Base-by-base conservation (phyloP, 2,113 vertebrate species). In the Psittacula cyanocephala region DNA sequence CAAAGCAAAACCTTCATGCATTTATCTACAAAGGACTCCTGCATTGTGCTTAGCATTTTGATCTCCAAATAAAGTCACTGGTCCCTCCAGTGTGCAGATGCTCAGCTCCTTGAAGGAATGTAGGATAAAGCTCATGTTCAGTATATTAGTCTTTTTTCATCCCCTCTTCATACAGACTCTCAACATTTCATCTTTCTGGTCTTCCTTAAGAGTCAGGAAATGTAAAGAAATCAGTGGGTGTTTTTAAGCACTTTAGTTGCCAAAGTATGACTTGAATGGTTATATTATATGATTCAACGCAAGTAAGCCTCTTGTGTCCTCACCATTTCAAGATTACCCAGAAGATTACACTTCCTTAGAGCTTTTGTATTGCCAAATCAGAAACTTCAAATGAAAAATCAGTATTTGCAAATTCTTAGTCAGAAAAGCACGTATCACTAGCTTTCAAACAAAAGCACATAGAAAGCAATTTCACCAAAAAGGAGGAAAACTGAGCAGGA, bases 281-380 rank as follows among this genome's bases (percentile, higher is more conserved):
- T 93, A 77, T 52, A 95, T 94, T 86, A 60, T 20, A 57, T 68
- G 69, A 96, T 95, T 94, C 83, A 92, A 81, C 72, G 75, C 69
- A 81, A 91, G 35, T 31, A 16, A 95, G 64, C 71, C 23, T 90
- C 62, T 71, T 39, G 17, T 39, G 33, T 95, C 81, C 77, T 91
- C 43, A 86, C 33, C 64, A 17, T 71, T 47, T 78, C 24, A 53
- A 93, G 75, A 91, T 67, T 81, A 85, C 23, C 57, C 39, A 46
- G 53, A 89, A 91, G 63, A 90, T 64, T 90, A 70, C 18, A 65
- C 13, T 89, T 70, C 41, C 39, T 93, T 83, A 70, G 69, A 91
- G 35, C 35, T 84, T 29, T 59, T 68, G 31, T 53, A 74, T 59
- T 2, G 0, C 29, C 57, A 59, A 92, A 89, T 81, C 55, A 68